A percentile compares a stretch with the other conserved stretches of the same genome.
phyloP scores from a whole-genome alignment of 2,888 invertebrate genomes.

The Drosophila maculinotata region DNA sequence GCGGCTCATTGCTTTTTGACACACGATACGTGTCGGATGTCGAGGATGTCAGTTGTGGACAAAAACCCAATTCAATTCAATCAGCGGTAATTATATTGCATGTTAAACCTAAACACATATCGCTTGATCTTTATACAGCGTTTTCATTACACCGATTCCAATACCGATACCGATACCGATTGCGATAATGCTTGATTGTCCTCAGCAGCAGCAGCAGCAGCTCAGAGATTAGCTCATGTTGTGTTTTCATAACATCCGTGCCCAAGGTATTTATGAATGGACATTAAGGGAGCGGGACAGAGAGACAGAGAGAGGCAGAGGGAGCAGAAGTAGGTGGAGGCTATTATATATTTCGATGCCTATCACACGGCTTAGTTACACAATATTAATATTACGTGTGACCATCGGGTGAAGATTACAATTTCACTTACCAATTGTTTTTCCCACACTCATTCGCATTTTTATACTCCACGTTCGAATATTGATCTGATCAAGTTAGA shows the following conservation, averaged over 20 bases:
- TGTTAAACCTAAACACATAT: conserved; percentile 13
- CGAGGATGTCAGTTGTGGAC: conserved; percentile 58
- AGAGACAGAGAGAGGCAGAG: not conserved
- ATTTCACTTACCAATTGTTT: too few relatives aligned
- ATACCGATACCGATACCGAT: conserved; percentile 27
- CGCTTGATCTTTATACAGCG: conserved; percentile 30
- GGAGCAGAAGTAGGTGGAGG: not conserved
- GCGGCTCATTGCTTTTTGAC: conserved; percentile 64
- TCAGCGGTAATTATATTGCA: conserved; percentile 81
- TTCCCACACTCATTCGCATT: not conserved
- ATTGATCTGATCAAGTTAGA: too few relatives aligned
- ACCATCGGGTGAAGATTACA: not conserved
- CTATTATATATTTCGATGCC: not conserved
- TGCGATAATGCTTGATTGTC: conserved; percentile 19
- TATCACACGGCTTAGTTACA: conserved; percentile 15
- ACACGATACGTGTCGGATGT: conserved; percentile 62
- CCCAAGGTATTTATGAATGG: conserved; percentile 18
- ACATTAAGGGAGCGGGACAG: too few relatives aligned
- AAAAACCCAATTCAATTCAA: conserved; percentile 54
- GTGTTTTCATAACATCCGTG: conserved; percentile 38
- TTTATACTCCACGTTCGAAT: too few relatives aligned
- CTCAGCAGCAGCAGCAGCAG: conserved; percentile 23
- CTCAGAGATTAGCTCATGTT: conserved; percentile 35
- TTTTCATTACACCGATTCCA: conserved; percentile 36
- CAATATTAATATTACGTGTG: conserved; percentile 13